Base-by-base conservation (phyloP, 2,888 invertebrate species). In the Pandemis corylana region DNA sequence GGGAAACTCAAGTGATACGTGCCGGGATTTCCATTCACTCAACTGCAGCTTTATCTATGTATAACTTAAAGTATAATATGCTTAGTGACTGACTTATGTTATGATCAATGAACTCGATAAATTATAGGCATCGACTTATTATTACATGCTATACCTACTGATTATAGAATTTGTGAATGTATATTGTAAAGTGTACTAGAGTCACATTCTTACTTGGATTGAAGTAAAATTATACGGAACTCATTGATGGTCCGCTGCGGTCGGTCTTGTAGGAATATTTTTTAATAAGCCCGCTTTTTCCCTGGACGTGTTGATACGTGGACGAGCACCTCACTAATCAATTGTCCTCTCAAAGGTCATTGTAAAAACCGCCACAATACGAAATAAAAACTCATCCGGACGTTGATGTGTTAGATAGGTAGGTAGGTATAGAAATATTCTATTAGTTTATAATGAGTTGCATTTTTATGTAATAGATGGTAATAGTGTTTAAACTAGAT, bases 291-390 rank as follows among this genome's bases (percentile, higher is more conserved):
- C 77, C 79, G 79, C 78, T 80, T 81, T 80, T 81, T 79, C 75
- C 76, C 76, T 71, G 56, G 80, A 82, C 80, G 78, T 78, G 80
- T 79, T 82, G 83, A 84, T 83, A 81, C 80, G 81, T 76, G 79
- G 77, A 79, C 77, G 81, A 78, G 80, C 83, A 81, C 77, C 84
- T 83, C 85, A 84, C 87, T 85, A 86, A 87, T 87, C 87, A 86
- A 88, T 87, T 86, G 89, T 88, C 85, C 85, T 85, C 85, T 81
- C 79, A 79, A 78, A 84, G 85, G 83, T 84, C 87, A 82, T 80
- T 81, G 80, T 82, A 84, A 80, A 81, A 78, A 82, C 67, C 70
- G 20, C 62, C 62, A 80, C 78, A 81, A 81, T 80, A 78, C 79
- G 80, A 82, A 81, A 75, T 72, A 77, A 78, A 77, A 78, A 77